Percentiles rank a stretch among this genome's conserved stretches.
Conservation (phyloP, 1,140 invertebrate species). For the Drosophila eugracilis region DNA sequence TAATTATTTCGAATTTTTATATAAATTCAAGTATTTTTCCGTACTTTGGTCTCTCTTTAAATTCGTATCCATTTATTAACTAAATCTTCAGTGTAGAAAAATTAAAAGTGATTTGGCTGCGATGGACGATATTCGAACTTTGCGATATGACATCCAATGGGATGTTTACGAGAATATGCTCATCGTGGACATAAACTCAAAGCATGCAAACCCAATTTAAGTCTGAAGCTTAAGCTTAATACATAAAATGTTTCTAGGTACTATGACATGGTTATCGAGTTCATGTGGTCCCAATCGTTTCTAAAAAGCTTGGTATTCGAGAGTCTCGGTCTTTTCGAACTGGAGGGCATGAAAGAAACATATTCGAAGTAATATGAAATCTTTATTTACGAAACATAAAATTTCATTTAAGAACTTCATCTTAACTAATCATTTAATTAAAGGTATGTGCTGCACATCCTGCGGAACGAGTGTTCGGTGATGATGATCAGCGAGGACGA, state of each 20-base stretch:
- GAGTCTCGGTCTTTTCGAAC: constrained; percentile 44
- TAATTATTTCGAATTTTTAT: background rate
- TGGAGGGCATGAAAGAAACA: constrained; percentile 49
- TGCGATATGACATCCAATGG: constrained; percentile 58
- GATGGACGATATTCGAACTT: constrained; percentile 47
- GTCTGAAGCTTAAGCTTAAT: background rate
- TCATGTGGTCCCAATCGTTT: constrained; percentile 67
- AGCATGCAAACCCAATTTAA: constrained; percentile 21
- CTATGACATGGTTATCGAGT: constrained; percentile 57
- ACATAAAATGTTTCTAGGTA: constrained; percentile 25
- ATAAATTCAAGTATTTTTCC: too few species aligned
- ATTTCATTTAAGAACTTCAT: too few species aligned
- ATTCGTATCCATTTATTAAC: background rate
- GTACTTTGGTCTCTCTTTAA: too few species aligned
- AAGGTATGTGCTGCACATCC: constrained; percentile 59
- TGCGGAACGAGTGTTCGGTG: constrained; percentile 64
- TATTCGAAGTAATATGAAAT: constrained; percentile 33
- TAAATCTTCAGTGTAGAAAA: constrained; percentile 34
- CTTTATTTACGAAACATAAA: too few species aligned
- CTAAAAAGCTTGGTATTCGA: constrained; percentile 45
- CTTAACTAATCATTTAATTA: too few species aligned
- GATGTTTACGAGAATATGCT: constrained; percentile 41
- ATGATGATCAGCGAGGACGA: constrained; percentile 64
- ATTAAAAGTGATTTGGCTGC: constrained; percentile 4
- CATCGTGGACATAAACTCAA: constrained; percentile 65